Percentiles rank a stretch among this genome's conserved stretches.
Evolutionary conservation across 2,888 invertebrate genomes (phyloP).

Genomic region (Artemia sp.): DNA sequence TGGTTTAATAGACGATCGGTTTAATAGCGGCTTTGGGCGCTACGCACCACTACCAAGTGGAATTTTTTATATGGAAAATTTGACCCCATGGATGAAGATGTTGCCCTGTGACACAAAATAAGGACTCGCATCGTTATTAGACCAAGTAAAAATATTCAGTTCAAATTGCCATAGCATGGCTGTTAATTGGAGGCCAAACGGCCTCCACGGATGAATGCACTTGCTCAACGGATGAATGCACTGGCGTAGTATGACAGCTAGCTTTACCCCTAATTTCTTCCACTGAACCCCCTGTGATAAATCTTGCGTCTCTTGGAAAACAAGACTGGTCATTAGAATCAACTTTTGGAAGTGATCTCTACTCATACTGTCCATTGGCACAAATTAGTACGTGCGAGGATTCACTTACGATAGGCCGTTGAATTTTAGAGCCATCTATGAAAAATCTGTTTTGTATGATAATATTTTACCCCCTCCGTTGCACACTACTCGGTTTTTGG

Average conservation of each 20-base stretch:
- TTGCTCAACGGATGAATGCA: conserved; percentile 44
- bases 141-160: conserved; percentile 76
- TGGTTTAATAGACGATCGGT: conserved; percentile 39
- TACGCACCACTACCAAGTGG: conserved; percentile 88
- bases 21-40: conserved; percentile 33
- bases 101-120: conserved; percentile 81
- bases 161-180: conserved; percentile 81
- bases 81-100: conserved; percentile 95
- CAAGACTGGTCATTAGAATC: conserved; percentile 70
- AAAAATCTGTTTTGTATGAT: conserved; percentile 32
- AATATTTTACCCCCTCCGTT: conserved; percentile 40
- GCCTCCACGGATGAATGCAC: conserved; percentile 42
- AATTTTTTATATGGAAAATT: conserved; percentile 93
- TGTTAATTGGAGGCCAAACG: conserved; percentile 63
- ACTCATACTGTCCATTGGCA: conserved; percentile 64
- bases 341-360: conserved; percentile 68
- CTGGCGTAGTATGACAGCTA: conserved; percentile 52
- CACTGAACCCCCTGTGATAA: conserved; percentile 52
- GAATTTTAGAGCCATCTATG: conserved; percentile 49
- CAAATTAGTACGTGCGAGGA: conserved; percentile 45
- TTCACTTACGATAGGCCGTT: conserved; percentile 33
- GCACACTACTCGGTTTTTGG: conserved; percentile 39
- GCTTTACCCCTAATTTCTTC: conserved; percentile 48
- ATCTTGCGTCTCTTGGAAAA: conserved; percentile 33
- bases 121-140: conserved; percentile 70